phyloP scores from a whole-genome alignment of 2,113 vertebrate genomes.

The Calidris pugnax region DNA sequence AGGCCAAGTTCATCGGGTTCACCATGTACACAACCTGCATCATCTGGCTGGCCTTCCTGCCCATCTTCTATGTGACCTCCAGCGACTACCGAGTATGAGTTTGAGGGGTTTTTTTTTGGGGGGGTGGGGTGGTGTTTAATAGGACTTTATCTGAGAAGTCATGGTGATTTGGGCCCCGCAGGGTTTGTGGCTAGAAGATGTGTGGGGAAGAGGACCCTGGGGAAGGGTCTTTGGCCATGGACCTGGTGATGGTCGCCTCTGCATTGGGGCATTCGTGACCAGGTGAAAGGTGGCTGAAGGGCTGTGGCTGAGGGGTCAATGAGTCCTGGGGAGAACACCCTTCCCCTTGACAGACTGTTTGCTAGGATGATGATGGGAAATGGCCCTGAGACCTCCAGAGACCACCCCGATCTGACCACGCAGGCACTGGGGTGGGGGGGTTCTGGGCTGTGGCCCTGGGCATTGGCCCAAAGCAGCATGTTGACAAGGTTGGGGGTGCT shows the following conservation, averaged over 20 bases:
- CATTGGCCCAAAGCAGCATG: neutral
- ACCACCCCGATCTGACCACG: neutral
- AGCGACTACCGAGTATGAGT: conserved; percentile 94
- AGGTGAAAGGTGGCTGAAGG: neutral
- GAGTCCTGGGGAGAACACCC: neutral
- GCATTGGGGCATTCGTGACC: neutral
- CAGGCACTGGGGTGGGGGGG: accelerated
- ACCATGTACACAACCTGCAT: conserved; percentile 99
- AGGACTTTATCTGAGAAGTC: neutral
- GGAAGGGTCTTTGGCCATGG: neutral
- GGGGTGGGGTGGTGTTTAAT: neutral
- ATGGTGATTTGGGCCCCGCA: accelerated
- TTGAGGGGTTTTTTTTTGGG: neutral
- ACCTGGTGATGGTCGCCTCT: neutral
- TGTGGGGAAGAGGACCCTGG: neutral
- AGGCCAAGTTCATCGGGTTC: conserved; percentile 98
- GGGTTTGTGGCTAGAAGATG: neutral
- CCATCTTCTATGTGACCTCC: conserved; percentile 98
- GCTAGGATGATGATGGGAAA: neutral
- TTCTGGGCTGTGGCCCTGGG: neutral
- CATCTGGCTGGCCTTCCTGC: conserved; percentile 98
- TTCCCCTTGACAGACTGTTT: neutral
- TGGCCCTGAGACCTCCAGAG: neutral
- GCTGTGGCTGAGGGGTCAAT: neutral
- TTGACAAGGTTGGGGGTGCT: neutral